Evolutionary conservation across 2,888 invertebrate species (phyloP).

Genomic region (Chelonus formosanus): DNA sequence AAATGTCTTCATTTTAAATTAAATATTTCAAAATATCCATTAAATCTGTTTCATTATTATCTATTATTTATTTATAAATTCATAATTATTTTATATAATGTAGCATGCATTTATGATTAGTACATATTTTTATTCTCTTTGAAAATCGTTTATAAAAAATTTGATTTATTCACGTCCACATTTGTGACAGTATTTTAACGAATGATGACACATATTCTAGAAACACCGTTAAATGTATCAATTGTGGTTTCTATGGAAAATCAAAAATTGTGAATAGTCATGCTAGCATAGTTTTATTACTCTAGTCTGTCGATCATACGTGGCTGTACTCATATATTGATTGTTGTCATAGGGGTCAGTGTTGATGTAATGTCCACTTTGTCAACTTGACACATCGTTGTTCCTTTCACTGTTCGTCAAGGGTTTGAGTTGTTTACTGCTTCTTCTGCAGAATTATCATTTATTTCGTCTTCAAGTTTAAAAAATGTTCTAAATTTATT

Average conservation of each 20-base stretch:
- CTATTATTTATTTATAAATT: slow-evolving; percentile 5
- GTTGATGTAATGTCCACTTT: slow-evolving; percentile 50
- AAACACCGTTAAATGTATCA: slow-evolving; percentile 25
- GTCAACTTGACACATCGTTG: slow-evolving; percentile 48
- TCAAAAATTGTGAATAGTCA: slow-evolving; percentile 6
- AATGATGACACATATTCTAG: slow-evolving; percentile 1
- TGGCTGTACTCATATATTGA: slow-evolving; percentile 61
- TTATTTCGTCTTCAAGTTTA: neutral
- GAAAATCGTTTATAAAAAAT: neutral
- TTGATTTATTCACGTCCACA: neutral
- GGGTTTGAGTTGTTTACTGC: slow-evolving; percentile 34
- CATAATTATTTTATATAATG: too few relatives aligned
- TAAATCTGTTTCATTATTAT: slow-evolving; percentile 16
- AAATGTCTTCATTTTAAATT: slow-evolving; percentile 46
- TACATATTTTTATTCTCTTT: too few relatives aligned
- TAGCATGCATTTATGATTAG: too few relatives aligned
- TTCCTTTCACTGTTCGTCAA: slow-evolving; percentile 46
- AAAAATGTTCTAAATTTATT: too few relatives aligned
- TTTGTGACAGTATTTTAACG: neutral
- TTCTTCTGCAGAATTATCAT: neutral
- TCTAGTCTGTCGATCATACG: slow-evolving; percentile 49
- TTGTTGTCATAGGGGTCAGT: slow-evolving; percentile 59
- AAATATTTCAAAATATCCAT: slow-evolving; percentile 42
- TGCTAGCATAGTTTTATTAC: slow-evolving; percentile 27
- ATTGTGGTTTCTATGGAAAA: slow-evolving; percentile 35